Evolutionary conservation across 2,797 vertebrate genomes (phyloP).

Genomic region (Melopsittacus undulatus): DNA sequence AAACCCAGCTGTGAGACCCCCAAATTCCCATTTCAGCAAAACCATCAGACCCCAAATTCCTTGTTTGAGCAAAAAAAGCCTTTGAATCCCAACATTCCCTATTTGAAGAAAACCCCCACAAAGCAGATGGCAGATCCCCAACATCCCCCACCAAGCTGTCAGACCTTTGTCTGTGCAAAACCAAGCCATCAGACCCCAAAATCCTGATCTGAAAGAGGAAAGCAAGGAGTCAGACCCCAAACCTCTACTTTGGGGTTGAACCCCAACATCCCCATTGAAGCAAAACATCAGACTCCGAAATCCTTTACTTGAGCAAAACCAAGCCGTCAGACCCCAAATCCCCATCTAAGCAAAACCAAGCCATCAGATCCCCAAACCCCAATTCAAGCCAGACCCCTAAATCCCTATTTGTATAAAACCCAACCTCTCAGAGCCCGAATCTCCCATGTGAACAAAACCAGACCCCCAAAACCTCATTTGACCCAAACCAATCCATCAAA

Average conservation of each 20-base stretch:
- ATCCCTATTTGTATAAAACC: neutral
- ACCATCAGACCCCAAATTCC: neutral
- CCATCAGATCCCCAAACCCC: neutral
- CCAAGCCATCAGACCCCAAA: neutral
- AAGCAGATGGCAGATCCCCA: neutral
- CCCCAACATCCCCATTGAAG: neutral
- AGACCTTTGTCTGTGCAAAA: neutral
- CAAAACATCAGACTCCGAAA: neutral
- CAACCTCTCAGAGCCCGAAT: neutral
- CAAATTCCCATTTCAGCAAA: neutral
- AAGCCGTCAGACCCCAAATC: neutral
- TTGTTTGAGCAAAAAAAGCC: neutral
- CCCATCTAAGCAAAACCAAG: neutral
- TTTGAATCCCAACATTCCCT: neutral
- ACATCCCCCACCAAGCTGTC: neutral
- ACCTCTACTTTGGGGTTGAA: neutral
- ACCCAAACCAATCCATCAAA: accelerated
- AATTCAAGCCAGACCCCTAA: neutral
- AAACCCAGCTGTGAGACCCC: neutral
- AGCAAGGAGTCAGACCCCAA: neutral
- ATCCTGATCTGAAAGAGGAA: neutral
- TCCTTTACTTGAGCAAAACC: neutral
- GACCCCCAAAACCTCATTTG: neutral
- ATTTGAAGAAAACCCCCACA: neutral
- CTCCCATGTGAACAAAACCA: neutral